phyloP scores from a whole-genome alignment of 2,113 vertebrate genomes.

The Psilopogon haemacephalus region DNA sequence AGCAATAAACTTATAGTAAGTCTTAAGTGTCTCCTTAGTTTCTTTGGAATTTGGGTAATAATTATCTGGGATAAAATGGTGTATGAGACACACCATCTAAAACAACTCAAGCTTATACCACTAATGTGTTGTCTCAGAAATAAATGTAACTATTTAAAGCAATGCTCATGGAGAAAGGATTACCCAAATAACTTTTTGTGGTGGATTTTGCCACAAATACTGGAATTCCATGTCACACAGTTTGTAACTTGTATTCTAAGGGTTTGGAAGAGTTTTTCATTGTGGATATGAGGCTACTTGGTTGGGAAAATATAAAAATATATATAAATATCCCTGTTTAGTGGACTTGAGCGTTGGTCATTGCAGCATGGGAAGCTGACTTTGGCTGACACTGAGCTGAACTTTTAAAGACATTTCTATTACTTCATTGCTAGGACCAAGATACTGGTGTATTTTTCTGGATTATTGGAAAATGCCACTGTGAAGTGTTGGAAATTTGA shows the following conservation, averaged over 20 bases:
- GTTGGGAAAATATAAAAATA: background rate
- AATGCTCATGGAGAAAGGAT: background rate
- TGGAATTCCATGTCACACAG: background rate
- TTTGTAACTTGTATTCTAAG: background rate
- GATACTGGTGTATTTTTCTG: background rate
- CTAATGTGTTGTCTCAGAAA: background rate
- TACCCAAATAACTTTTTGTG: fast-evolving
- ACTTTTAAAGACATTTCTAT: background rate
- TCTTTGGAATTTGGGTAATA: background rate
- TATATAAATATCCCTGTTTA: background rate
- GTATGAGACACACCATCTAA: background rate
- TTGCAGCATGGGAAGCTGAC: background rate
- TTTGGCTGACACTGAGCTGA: background rate
- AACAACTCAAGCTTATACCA: background rate
- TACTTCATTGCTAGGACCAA: background rate
- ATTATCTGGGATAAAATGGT: fast-evolving
- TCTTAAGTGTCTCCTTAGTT: background rate
- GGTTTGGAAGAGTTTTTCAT: background rate
- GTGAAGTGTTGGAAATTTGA: background rate
- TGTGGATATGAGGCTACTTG: background rate
- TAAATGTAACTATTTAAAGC: background rate
- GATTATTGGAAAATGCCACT: background rate
- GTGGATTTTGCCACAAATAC: background rate
- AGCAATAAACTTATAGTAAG: background rate
- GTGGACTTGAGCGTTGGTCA: background rate